A percentile compares a stretch with the other conserved stretches of the same genome.
These are phyloP conservation scores for Dichetophora obliterata DNA, from an alignment of 2,888 invertebrate species.

Conservation along the genomic window DNA sequence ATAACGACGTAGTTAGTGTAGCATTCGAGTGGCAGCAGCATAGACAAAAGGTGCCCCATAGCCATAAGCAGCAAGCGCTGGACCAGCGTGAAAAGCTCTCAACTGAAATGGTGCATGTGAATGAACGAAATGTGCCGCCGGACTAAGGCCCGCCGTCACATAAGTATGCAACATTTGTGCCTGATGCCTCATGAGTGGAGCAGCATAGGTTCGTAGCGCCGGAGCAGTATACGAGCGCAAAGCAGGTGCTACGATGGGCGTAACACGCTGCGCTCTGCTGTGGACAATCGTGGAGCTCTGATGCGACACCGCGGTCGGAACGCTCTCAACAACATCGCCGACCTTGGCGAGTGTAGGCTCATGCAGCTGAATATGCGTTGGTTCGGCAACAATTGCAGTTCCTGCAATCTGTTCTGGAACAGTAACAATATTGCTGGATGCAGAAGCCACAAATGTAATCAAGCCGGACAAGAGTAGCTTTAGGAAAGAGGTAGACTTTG, in stretches of 20 bases:
- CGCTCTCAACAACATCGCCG: conserved; percentile 50
- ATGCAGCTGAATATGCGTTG: conserved; percentile 51
- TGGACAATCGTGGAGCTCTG: conserved; percentile 71
- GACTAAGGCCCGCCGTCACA: not conserved
- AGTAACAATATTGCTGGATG: conserved; percentile 44
- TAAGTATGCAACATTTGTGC: not conserved
- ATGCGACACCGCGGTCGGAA: conserved; percentile 66
- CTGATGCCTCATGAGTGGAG: not conserved
- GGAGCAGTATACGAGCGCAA: conserved; percentile 48
- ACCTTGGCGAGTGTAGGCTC: conserved; percentile 49
- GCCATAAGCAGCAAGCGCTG: not conserved
- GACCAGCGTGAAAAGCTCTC: not conserved
- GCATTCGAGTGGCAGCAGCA: not conserved
- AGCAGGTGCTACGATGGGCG: conserved; percentile 54
- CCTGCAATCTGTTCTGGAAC: conserved; percentile 39
- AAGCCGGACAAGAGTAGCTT: conserved; percentile 65
- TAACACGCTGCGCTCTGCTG: conserved; percentile 65
- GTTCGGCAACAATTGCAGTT: conserved; percentile 47
- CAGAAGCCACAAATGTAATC: conserved; percentile 65
- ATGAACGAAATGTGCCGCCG: not conserved
- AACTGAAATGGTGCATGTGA: conserved; percentile 12
- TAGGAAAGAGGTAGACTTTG: not conserved
- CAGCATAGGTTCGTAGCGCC: conserved; percentile 2
- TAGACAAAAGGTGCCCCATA: conserved; percentile 1
- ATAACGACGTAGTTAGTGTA: too few relatives aligned